These are phyloP conservation scores for Seriola dumerili DNA, from an alignment of 2,113 vertebrate genomes.

Conservation along the genomic window DNA sequence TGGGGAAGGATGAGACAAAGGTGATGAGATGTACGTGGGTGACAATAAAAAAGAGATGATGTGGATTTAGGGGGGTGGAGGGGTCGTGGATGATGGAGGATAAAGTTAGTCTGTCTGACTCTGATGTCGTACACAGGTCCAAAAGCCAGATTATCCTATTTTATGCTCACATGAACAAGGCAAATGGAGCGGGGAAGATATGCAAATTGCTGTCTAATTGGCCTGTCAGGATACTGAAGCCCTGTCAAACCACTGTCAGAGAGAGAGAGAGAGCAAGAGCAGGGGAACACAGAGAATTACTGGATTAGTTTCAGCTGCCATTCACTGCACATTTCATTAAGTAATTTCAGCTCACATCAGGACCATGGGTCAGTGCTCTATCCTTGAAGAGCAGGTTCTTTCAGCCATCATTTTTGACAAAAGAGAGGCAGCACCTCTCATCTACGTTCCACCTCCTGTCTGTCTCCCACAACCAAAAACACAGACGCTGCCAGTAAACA, in stretches of 20 bases:
- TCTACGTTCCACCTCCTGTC: slow-evolving; percentile 16
- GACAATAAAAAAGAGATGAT: slow-evolving; percentile 7
- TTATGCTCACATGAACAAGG: slow-evolving; percentile 80
- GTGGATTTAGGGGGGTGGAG: background rate
- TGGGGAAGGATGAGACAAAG: slow-evolving; percentile 8
- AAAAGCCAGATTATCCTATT: slow-evolving; percentile 79
- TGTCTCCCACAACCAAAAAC: slow-evolving; percentile 20
- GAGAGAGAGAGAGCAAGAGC: slow-evolving; percentile 33
- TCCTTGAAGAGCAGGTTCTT: slow-evolving; percentile 55
- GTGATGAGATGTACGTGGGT: slow-evolving; percentile 9
- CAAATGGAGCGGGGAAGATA: slow-evolving; percentile 80
- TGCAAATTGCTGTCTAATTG: slow-evolving; percentile 86
- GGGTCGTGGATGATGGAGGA: slow-evolving; percentile 58
- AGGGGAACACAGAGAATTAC: slow-evolving; percentile 61
- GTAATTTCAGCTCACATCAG: slow-evolving; percentile 65
- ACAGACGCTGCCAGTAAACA: slow-evolving; percentile 25
- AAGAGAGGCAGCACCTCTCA: slow-evolving; percentile 14
- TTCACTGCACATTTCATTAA: slow-evolving; percentile 77
- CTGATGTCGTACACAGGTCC: slow-evolving; percentile 71
- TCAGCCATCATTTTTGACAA: slow-evolving; percentile 38
- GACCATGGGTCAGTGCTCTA: slow-evolving; percentile 67
- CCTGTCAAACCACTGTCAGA: slow-evolving; percentile 74
- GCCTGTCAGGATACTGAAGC: slow-evolving; percentile 77
- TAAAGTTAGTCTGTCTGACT: slow-evolving; percentile 60
- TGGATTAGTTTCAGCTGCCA: slow-evolving; percentile 75